Evolutionary conservation across 2,797 vertebrate species (phyloP), one percentile per base, ranked within the genome.

Genomic region (Urosaurus nigricauda): DNA sequence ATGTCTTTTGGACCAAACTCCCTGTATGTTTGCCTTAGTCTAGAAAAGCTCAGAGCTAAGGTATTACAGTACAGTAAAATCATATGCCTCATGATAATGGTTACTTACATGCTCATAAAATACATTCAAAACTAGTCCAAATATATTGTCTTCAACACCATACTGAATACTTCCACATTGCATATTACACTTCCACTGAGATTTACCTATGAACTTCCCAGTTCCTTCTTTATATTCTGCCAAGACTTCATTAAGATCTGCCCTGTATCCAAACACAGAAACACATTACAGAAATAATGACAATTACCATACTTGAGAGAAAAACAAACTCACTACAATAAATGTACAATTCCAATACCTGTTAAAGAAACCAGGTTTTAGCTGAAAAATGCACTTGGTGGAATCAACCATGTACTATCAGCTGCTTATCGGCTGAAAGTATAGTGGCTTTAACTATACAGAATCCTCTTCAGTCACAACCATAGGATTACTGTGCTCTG

Each of bases 141-240:
- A 81, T 14, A 68, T 70, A 74, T 1, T n/a, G 3, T 82, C 14
- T 73, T 70, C 5, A 79, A 21, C 70, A 35, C 5, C 1, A 37
- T 87, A 37, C 32, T 16, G n/a, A 7, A 77, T 47, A 53, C 35
- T 75, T 40, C 47, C 6, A 77, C 17, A 77, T 17, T 32, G 14
- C 35, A 70, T 56, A 19, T 29, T 37, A 32, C 2, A 6, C 85
- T 85, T 87, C 29, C 3, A 79, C 6, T 77, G 19, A 70, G 47
- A 79, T 79, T 96, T 97, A 99, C 99, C 99, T 97, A 99, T 96
- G 96, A 99, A 99, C 92, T 98, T 98, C 78, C 95, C 97, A 94
- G 98, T 96, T 95, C 99, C 99, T 91, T 97, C 97, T 91, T 98
- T 98, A 94, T 98, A 99, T 79, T 98, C 98, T 93, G 98, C 97